These are phyloP conservation scores for Petroica traversi DNA, from an alignment of 2,113 vertebrate genomes.

Conservation along the genomic window DNA sequence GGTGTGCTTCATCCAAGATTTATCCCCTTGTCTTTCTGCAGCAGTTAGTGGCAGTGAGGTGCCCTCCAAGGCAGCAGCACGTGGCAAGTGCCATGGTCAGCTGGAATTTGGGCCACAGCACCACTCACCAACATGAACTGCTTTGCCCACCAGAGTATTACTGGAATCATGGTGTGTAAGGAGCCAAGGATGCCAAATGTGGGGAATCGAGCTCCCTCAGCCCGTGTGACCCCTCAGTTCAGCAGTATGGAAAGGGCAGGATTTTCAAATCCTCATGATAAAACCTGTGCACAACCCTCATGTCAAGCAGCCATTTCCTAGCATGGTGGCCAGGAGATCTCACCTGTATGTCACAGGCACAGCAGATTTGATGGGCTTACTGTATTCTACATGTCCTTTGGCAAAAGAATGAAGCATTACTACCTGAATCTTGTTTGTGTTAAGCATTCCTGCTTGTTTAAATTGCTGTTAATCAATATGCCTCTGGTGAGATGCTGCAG, in stretches of 20 bases:
- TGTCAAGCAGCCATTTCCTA: background rate
- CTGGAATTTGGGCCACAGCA: background rate
- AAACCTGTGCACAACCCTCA: background rate
- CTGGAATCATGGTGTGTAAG: accelerated
- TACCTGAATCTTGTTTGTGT: background rate
- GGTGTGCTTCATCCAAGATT: background rate
- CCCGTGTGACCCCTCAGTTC: background rate
- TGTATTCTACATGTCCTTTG: background rate
- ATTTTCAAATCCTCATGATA: background rate
- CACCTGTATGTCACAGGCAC: background rate
- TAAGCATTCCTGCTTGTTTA: background rate
- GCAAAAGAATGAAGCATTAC: background rate
- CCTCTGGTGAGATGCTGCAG: background rate
- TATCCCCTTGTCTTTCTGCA: background rate
- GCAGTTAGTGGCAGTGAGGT: background rate
- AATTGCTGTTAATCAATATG: background rate
- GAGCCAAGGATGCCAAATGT: background rate
- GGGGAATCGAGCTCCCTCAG: background rate
- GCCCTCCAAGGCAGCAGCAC: background rate
- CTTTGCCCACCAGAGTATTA: background rate
- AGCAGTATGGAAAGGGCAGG: background rate
- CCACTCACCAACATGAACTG: background rate
- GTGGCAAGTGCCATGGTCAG: background rate
- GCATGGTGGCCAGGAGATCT: background rate
- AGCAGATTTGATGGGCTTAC: background rate